Percentiles rank a stretch among this genome's conserved stretches.
Conservation (phyloP, 2,888 invertebrate genomes). For the Zaprionus lineosus region DNA sequence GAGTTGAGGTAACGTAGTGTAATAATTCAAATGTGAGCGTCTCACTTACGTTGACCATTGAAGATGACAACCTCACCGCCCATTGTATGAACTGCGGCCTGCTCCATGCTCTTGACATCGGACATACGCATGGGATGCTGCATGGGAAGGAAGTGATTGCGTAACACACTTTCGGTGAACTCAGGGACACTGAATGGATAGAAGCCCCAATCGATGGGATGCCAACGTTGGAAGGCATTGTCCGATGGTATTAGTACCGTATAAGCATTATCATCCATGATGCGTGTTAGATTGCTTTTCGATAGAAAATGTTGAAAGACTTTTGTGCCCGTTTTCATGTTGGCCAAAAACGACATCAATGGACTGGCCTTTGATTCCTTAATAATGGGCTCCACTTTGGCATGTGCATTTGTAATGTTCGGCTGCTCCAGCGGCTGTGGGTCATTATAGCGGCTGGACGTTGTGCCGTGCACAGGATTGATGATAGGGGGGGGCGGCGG, state of each 20-base stretch:
- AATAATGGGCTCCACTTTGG: slow-evolving; percentile 81
- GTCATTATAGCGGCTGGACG: slow-evolving; percentile 83
- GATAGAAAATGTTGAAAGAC: slow-evolving; percentile 86
- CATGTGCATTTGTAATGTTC: slow-evolving; percentile 79
- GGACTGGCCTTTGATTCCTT: slow-evolving; percentile 82
- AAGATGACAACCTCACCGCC: slow-evolving; percentile 85
- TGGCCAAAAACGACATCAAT: slow-evolving; percentile 84
- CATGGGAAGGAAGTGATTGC: slow-evolving; percentile 86
- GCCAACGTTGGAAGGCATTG: slow-evolving; percentile 87
- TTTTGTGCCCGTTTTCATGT: slow-evolving; percentile 86
- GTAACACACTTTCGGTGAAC: slow-evolving; percentile 86
- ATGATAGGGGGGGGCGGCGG: slow-evolving; percentile 19
- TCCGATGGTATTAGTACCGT: slow-evolving; percentile 87
- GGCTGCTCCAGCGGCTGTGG: slow-evolving; percentile 82
- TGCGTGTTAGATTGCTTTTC: slow-evolving; percentile 85
- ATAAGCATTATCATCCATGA: slow-evolving; percentile 85
- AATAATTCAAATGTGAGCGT: not conserved
- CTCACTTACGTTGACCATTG: slow-evolving; percentile 85
- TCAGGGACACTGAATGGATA: slow-evolving; percentile 87
- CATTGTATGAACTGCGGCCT: slow-evolving; percentile 84
- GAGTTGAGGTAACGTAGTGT: no score
- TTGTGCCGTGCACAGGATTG: no score
- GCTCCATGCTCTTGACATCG: slow-evolving; percentile 84
- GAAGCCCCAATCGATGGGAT: slow-evolving; percentile 88
- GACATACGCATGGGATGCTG: slow-evolving; percentile 84